These are phyloP conservation scores for Piscicola geometra DNA, from an alignment of 2,888 invertebrate genomes.

Conservation along the genomic window DNA sequence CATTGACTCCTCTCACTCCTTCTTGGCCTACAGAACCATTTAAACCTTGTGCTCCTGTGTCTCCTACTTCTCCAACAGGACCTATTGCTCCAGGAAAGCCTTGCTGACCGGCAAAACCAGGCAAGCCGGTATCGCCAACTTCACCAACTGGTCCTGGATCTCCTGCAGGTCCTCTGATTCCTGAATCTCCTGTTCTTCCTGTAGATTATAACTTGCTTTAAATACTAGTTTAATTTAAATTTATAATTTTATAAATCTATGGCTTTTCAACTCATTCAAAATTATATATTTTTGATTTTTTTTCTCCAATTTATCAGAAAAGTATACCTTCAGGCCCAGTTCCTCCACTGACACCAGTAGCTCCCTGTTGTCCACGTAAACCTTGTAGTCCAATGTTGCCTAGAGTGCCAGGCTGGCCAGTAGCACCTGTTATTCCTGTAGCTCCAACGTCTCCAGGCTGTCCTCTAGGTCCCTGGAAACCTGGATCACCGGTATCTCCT, in stretches of 20 bases:
- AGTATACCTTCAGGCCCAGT: slow-evolving; percentile 32
- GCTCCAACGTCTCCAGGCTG: slow-evolving; percentile 39
- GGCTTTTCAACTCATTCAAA: no score
- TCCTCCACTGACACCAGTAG: slow-evolving; percentile 31
- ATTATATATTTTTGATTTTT: no score
- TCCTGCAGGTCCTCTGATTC: slow-evolving; percentile 30
- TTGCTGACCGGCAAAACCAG: slow-evolving; percentile 21
- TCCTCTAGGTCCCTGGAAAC: slow-evolving; percentile 34
- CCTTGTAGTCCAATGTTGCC: slow-evolving; percentile 39
- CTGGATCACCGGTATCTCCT: neutral
- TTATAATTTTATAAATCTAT: no score
- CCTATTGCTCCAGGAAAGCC: neutral
- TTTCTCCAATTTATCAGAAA: no score
- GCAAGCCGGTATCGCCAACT: slow-evolving; percentile 33
- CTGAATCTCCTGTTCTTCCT: slow-evolving; percentile 34
- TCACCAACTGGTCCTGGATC: slow-evolving; percentile 12
- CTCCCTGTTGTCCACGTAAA: slow-evolving; percentile 27
- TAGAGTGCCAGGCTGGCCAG: slow-evolving; percentile 39
- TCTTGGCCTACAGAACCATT: slow-evolving; percentile 34
- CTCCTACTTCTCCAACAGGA: neutral
- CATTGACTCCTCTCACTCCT: slow-evolving; percentile 37
- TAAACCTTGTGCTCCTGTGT: neutral
- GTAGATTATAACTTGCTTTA: slow-evolving; percentile 28
- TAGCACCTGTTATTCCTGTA: slow-evolving; percentile 37
- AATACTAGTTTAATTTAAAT: neutral